Percentiles rank a stretch among this genome's conserved stretches.
Evolutionary conservation across 2,888 invertebrate species (phyloP).

Genomic region (Meliscaeva auricollis): DNA sequence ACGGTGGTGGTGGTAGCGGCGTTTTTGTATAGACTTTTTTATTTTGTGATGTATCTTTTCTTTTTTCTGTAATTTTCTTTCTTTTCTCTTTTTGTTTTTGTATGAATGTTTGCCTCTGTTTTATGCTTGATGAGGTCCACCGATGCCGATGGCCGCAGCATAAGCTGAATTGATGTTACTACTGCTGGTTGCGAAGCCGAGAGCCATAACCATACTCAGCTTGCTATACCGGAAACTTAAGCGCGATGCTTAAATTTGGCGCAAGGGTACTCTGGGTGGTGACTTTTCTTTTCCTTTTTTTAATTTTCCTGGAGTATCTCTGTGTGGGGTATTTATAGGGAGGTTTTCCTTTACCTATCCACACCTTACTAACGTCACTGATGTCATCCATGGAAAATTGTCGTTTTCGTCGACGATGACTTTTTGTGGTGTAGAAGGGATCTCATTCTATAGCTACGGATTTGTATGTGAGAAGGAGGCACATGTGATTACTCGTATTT

Average conservation of each 20-base stretch:
- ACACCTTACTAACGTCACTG: constrained; percentile 47
- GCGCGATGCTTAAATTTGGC: constrained; percentile 64
- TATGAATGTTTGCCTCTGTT: constrained; percentile 72
- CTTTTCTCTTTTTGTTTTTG: constrained; percentile 53
- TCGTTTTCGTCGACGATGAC: constrained; percentile 46
- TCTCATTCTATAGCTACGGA: constrained; percentile 16
- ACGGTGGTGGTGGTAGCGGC: constrained; percentile 49
- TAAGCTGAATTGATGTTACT: constrained; percentile 72
- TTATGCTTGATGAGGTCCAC: constrained; percentile 76
- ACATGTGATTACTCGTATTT: constrained; percentile 54
- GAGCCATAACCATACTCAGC: constrained; percentile 43
- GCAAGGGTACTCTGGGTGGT: constrained; percentile 18
- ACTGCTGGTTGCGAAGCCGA: constrained; percentile 34
- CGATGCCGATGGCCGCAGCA: constrained; percentile 68
- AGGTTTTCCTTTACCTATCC: constrained; percentile 31
- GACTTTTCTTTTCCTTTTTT: background rate
- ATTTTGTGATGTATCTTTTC: constrained; percentile 55
- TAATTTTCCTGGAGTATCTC: constrained; percentile 2
- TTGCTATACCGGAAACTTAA: constrained; percentile 73
- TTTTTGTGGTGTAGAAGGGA: background rate
- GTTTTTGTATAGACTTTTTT: constrained; percentile 65
- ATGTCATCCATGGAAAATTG: constrained; percentile 43
- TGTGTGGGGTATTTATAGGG: constrained; percentile 55
- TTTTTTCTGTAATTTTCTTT: constrained; percentile 71
- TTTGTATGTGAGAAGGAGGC: constrained; percentile 24